Evolutionary conservation across 2,888 invertebrate genomes (phyloP).

Genomic region (Gymnoscelis rufifasciata): DNA sequence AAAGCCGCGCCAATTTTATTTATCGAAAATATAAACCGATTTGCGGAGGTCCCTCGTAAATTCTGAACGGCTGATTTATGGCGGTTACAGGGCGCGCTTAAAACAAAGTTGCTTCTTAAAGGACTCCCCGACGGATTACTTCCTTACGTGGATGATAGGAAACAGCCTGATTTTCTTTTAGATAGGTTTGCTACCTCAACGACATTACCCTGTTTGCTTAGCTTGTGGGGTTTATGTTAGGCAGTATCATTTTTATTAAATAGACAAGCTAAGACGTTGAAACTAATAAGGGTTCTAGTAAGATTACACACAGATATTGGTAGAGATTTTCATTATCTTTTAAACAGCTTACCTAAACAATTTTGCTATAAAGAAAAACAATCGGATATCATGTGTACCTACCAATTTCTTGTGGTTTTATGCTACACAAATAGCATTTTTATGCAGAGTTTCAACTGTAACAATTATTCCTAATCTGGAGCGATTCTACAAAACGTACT

Average conservation of each 20-base stretch:
- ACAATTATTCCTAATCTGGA: too few species aligned
- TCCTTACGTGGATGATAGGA: slow-evolving; percentile 37
- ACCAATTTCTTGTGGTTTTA: too few species aligned
- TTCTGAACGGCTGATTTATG: slow-evolving; percentile 74
- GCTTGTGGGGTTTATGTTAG: neutral
- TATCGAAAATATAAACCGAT: slow-evolving; percentile 80
- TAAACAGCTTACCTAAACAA: too few species aligned
- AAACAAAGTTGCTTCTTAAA: slow-evolving; percentile 69
- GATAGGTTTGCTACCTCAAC: slow-evolving; percentile 28
- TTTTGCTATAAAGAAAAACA: too few species aligned
- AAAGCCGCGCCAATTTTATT: slow-evolving; percentile 79
- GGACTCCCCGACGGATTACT: slow-evolving; percentile 53
- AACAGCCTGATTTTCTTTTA: slow-evolving; percentile 28
- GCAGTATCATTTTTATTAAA: neutral
- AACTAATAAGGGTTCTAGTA: too few species aligned
- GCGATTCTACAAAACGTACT: too few species aligned
- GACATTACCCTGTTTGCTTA: slow-evolving; percentile 11
- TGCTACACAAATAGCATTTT: too few species aligned
- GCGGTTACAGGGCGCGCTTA: slow-evolving; percentile 72
- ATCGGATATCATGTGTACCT: too few species aligned
- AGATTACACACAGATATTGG: too few species aligned
- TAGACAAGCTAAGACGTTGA: too few species aligned
- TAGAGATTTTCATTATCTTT: too few species aligned
- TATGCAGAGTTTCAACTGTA: too few species aligned
- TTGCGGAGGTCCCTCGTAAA: slow-evolving; percentile 76